Evolutionary conservation across 2,888 invertebrate genomes (phyloP), one percentile per base, ranked within the genome.

Genomic region (Idaea dimidiata): DNA sequence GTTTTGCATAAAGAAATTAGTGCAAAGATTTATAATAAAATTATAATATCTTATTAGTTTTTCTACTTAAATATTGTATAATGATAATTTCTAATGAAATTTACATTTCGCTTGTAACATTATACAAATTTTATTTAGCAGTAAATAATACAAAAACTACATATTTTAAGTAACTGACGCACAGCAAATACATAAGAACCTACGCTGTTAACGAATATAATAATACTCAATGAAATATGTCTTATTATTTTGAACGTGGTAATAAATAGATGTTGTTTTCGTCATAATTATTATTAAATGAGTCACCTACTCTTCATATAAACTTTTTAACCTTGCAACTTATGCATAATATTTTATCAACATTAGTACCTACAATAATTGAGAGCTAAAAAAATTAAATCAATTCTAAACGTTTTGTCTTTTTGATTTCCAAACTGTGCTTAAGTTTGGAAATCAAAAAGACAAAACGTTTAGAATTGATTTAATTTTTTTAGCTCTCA

Each of bases 1-100:
- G 68, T 83, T 88, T 89, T 90, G 90, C 90, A 71, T 57, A 10
- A 31, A 31, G 76, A 73, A 73, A 68, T 62, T 73, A 75, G 72
- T 66, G 70, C 64, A 71, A 72, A 73, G 71, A 64, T 72, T 68
- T 72, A 61, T 65, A 72, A 76, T 73, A 67, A 65, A 60, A 64
- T 64, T 66, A 70, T 62, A 64, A 68, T 59, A 70, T 68, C 66
- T 67, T 69, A 73, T 79, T 82, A 81, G 79, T 75, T 82, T 83
- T 84, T 81, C 79, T 81, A 82, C 77, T 75, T 78, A 78, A 75
- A 74, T 76, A 76, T 71, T 73, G 69, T 69, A 64, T 65, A 58
- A 55, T 66, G 65, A 58, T 64, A 54, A 66, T 67, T 66, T 67
- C 66, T 68, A 66, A 66, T 62, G 62, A 54, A 54, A 65, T 69